Evolutionary conservation across 2,797 vertebrate species (phyloP), one percentile per base, ranked within the genome.

Genomic region (Okamejei kenojei): DNA sequence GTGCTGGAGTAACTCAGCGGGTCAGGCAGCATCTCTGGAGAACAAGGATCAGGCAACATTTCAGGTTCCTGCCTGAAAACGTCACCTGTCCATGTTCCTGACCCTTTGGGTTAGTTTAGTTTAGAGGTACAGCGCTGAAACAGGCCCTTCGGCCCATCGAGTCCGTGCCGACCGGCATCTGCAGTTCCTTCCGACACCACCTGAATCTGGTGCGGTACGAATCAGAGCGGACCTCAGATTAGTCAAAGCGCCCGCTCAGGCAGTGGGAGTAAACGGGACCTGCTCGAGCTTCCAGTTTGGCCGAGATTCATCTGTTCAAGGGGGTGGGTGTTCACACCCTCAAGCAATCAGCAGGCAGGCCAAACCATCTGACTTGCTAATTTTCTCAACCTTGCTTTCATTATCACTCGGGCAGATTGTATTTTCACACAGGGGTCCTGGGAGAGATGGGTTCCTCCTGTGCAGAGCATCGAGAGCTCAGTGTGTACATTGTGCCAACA

Each of bases 361-460:
- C 32, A n/a, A 78, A 93, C 21, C 93, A 77, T 74, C 93, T 88
- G 81, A 74, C 93, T 93, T 58, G 82, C 80, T 74, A 93, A 93
- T 88, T 86, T 61, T 54, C 76, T 93, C 71, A 38, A 63, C 80
- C 71, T 77, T 86, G 68, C 68, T 84, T 93, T 90, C 81, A 93
- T 29, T 77, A 80, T 63, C 61, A 88, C 91, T 78, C 38, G 82
- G 90, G 32, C 90, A 93, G 82, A 93, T 84, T 93, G 79, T 90
- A 82, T 93, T 93, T 93, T 93, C 84, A 63, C 90, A 93, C 65
- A 93, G 78, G 23, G 7, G 90, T 93, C 93, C 90, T 76, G 32
- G 73, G 81, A 86, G 84, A 86, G 32, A 81, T 32, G 79, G 11
- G 26, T 58, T n/a, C 90, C 38, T 76, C 38, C 90, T 5, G 38